Evolutionary conservation across 2,888 invertebrate genomes (phyloP), one percentile per base, ranked within the genome.

Genomic region (Plagiodera versicolora): DNA sequence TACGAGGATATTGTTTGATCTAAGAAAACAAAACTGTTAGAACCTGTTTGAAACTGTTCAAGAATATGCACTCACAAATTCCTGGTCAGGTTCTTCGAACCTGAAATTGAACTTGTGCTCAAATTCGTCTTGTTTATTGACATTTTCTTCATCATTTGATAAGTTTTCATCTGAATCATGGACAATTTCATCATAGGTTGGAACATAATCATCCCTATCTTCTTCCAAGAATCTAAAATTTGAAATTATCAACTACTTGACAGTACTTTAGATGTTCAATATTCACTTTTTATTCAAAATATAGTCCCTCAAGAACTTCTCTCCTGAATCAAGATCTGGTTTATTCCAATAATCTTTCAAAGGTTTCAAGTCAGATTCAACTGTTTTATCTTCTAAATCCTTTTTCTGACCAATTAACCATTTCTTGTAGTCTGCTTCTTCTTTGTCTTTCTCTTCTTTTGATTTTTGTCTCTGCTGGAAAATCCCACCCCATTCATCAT

Each of bases 51-150:
- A 24, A 24, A 4, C 3, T 47, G 2, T n/a, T 47, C 18, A 18
- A 6, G 17, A 16, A 48, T 30, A 50, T 16, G 24, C 18, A 77
- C 84, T 82, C 70, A 93, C 89, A 80, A 91, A 96, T 70, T 96
- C 94, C 50, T 90, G 87, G 79, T 98, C 97, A 0, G 96, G 98
- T 79, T 98, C 97, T 79, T 99, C 97, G 79, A 91, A 98, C 65
- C 98, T 86, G 79, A 95, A 97, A 83, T 98, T 98, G 79, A 91
- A 98, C 68, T 97, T 96, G 48, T 92, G 86, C 76, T 98, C 98
- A 81, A 96, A 98, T 79, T 91, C 87, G 66, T 92, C 93, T 79
- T 94, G 94, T 75, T 90, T 87, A 71, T 91, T 89, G 24, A 95
- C 83, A 48, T 86, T 85, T 66, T 85, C 82, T 76, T 95, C 94